Percentiles rank a stretch among this genome's conserved stretches.
These are phyloP conservation scores for Zaprionus taronus DNA, from an alignment of 1,140 invertebrate genomes.

Conservation along the genomic window DNA sequence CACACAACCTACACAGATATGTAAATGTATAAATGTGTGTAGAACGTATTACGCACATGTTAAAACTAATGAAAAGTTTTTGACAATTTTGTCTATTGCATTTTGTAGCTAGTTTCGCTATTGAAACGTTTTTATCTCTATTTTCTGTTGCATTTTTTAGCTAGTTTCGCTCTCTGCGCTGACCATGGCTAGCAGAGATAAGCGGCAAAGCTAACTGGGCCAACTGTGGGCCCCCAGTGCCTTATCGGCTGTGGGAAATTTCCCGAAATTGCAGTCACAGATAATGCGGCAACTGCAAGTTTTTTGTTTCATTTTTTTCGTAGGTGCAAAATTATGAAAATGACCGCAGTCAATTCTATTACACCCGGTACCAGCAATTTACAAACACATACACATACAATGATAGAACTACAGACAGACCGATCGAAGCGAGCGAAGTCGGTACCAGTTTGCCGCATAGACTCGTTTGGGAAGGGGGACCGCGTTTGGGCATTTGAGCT, in stretches of 20 bases:
- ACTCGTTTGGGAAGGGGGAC: conserved; percentile 24
- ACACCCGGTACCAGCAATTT: not conserved
- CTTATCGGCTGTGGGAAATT: conserved; percentile 65
- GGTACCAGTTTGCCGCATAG: conserved; percentile 35
- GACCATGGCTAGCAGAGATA: conserved; percentile 21
- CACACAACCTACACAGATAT: not conserved
- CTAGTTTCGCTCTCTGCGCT: conserved; percentile 21
- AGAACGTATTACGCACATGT: conserved; percentile 3
- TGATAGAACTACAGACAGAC: not conserved
- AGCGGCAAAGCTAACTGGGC: conserved; percentile 10
- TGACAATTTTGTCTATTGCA: not conserved
- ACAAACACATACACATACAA: not conserved
- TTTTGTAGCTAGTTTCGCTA: conserved; percentile 13
- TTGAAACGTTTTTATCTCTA: conserved; percentile 17
- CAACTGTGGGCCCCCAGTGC: not conserved
- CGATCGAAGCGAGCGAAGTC: not conserved
- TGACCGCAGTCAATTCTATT: conserved; percentile 9
- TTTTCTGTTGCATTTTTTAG: conserved; percentile 33
- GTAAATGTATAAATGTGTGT: not conserved
- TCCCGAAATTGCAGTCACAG: conserved; percentile 70
- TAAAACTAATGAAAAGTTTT: not conserved
- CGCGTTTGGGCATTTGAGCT: conserved; percentile 13
- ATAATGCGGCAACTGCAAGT: conserved; percentile 62
- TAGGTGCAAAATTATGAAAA: conserved; percentile 30
- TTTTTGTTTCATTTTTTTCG: not conserved